Percentiles rank a stretch among this genome's conserved stretches.
Conservation (phyloP, 2,797 vertebrate genomes). For the Agapornis canus region DNA sequence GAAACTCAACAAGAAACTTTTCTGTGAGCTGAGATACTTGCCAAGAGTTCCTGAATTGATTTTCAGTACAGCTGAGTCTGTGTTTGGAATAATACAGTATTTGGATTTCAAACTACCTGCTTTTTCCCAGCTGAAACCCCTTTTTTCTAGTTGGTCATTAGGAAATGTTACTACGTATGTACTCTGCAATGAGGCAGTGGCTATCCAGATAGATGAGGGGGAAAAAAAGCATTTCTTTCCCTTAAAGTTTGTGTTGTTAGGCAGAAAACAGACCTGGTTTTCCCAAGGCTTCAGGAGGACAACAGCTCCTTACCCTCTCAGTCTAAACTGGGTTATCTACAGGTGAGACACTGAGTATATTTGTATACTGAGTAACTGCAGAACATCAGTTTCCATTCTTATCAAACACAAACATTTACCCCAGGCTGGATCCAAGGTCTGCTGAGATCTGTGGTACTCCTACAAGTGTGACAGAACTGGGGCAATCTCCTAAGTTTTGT, state of each 20-base stretch:
- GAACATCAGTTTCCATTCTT: constrained; percentile 23
- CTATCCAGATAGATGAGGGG: background rate
- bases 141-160: background rate
- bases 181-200: background rate
- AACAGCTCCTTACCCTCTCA: background rate
- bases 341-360: background rate
- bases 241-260: background rate
- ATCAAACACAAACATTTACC: constrained; percentile 52
- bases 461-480: background rate
- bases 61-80: background rate
- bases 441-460: background rate
- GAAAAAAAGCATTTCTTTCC: background rate
- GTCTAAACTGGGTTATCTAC: constrained; percentile 38
- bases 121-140: background rate
- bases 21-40: background rate
- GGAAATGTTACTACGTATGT: background rate
- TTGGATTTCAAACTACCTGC: background rate
- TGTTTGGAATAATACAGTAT: background rate
- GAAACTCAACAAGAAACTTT: accelerated
- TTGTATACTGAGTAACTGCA: background rate
- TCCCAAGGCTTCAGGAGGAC: background rate
- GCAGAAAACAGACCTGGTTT: background rate
- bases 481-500: background rate
- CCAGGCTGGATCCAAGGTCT: constrained; percentile 37
- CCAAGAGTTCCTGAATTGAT: background rate